phyloP scores from a whole-genome alignment of 2,113 vertebrate species.

The Erinaceus europaeus region DNA sequence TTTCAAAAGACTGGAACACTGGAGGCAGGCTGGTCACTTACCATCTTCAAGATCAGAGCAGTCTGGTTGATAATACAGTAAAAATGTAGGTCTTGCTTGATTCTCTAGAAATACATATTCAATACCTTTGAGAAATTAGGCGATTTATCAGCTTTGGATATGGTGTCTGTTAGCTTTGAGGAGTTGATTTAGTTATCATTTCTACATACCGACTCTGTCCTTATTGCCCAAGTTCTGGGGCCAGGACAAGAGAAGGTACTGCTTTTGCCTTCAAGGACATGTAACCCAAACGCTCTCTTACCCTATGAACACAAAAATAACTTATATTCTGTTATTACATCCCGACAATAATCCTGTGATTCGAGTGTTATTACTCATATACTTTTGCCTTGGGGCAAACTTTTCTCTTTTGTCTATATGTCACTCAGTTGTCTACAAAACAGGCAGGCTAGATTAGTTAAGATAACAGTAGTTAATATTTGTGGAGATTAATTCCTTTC shows the following conservation, averaged over 20 bases:
- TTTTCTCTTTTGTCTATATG: not conserved
- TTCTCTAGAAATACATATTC: not conserved
- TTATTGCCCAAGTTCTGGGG: not conserved
- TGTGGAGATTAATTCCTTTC: not conserved
- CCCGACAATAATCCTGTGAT: not conserved
- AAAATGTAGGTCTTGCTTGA: not conserved
- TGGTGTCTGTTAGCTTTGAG: not conserved
- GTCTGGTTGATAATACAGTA: not conserved
- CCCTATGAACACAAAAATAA: not conserved
- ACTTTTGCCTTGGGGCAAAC: not conserved
- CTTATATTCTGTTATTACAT: not conserved
- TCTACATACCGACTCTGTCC: not conserved
- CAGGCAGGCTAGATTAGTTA: too few species aligned
- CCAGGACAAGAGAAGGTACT: not conserved
- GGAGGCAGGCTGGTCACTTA: not conserved
- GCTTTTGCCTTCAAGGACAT: not conserved
- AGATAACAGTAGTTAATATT: not conserved
- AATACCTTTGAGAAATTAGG: slow-evolving; percentile 7
- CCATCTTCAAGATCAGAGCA: not conserved
- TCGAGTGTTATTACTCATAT: not conserved
- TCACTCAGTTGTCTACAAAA: not conserved
- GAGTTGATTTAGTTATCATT: not conserved
- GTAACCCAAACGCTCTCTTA: not conserved
- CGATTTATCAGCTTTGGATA: slow-evolving; percentile 6
- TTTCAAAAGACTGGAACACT: not conserved